phyloP scores from a whole-genome alignment of 2,888 invertebrate genomes.

The Hipparchia sbordonii region DNA sequence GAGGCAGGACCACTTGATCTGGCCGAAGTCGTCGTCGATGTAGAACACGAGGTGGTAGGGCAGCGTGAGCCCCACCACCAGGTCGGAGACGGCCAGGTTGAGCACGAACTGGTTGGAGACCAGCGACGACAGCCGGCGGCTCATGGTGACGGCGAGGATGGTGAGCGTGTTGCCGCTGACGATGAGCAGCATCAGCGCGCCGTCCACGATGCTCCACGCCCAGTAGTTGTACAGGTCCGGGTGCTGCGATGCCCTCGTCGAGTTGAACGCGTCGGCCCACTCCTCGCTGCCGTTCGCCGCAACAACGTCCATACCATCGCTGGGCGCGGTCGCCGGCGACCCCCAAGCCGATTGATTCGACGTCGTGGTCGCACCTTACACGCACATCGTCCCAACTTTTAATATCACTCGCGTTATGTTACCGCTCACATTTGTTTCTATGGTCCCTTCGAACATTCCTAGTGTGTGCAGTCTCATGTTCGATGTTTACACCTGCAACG shows the following conservation, averaged over 20 bases:
- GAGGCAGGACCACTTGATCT: conserved; percentile 85
- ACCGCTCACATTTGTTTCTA: conserved; percentile 45
- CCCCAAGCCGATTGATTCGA: conserved; percentile 70
- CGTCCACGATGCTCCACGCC: conserved; percentile 87
- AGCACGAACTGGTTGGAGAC: conserved; percentile 91
- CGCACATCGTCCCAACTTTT: conserved; percentile 66
- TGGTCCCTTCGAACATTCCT: conserved; percentile 49
- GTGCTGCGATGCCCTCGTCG: conserved; percentile 57
- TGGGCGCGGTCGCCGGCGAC: conserved; percentile 76
- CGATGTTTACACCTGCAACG: conserved; percentile 27
- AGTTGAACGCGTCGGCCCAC: conserved; percentile 55
- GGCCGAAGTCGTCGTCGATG: conserved; percentile 83
- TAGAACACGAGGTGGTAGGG: conserved; percentile 92
- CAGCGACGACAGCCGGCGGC: conserved; percentile 86
- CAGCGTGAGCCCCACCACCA: conserved; percentile 89
- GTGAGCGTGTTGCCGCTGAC: conserved; percentile 89
- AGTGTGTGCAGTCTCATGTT: conserved; percentile 39
- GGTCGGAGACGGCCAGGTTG: conserved; percentile 90
- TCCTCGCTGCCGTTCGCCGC: conserved; percentile 68
- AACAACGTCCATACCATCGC: conserved; percentile 80
- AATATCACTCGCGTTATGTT: conserved; percentile 57
- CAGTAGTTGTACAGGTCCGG: conserved; percentile 74
- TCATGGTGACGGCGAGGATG: conserved; percentile 87
- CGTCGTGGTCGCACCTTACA: conserved; percentile 72
- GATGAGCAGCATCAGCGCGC: conserved; percentile 85